Percentiles rank a stretch among this genome's conserved stretches.
Conservation (phyloP, 2,113 vertebrate species). For the Pituophis catenifer region DNA sequence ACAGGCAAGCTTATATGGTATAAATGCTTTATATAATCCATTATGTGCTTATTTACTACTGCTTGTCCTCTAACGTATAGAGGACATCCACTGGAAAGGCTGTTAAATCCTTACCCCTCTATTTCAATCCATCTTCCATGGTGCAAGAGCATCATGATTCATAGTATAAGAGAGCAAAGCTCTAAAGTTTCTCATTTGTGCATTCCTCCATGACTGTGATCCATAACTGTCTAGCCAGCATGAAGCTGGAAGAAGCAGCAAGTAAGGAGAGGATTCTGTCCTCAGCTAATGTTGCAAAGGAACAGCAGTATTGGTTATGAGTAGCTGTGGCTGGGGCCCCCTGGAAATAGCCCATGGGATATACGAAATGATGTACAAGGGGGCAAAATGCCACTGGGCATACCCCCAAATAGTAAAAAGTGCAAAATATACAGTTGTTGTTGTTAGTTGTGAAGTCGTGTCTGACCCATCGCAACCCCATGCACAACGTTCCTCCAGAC, state of each 20-base stretch:
- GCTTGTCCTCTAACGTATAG: neutral
- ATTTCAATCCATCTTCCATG: neutral
- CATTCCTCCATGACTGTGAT: neutral
- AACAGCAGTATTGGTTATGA: neutral
- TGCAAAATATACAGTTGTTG: neutral
- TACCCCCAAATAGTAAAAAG: neutral
- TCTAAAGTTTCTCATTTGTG: neutral
- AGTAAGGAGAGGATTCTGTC: neutral
- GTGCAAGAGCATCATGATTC: neutral
- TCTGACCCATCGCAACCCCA: too few species aligned
- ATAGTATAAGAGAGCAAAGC: neutral
- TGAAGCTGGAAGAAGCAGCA: neutral
- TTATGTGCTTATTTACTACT: neutral
- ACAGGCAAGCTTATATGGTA: too few species aligned
- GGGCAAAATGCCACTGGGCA: neutral
- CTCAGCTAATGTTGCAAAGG: neutral
- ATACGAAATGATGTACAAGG: neutral
- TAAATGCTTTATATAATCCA: neutral
- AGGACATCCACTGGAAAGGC: neutral
- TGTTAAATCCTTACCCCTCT: neutral
- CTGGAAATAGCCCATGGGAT: neutral
- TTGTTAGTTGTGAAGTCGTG: too few species aligned
- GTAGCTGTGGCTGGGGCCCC: neutral
- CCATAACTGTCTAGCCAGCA: neutral
- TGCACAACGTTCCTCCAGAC: too few species aligned